These are phyloP conservation scores for Hylomyscus alleni DNA, from an alignment of 2,797 vertebrate species.

Conservation along the genomic window DNA sequence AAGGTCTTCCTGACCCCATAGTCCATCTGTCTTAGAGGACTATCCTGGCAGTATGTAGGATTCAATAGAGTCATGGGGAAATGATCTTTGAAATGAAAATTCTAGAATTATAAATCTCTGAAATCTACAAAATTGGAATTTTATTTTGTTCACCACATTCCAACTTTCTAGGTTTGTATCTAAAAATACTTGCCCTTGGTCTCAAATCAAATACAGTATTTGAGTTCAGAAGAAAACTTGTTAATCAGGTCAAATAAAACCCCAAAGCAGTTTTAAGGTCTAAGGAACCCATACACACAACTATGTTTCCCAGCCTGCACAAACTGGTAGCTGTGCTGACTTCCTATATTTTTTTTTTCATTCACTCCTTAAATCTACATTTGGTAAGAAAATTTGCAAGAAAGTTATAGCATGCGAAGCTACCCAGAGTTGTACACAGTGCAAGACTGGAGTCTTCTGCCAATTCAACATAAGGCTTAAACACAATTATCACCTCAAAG, in stretches of 20 bases:
- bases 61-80: slow-evolving; percentile 16
- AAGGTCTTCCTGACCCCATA: neutral
- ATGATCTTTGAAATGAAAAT: neutral
- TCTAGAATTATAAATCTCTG: neutral
- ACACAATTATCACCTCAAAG: too few relatives aligned
- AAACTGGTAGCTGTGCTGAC: neutral
- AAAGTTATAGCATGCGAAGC: neutral
- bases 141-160: slow-evolving; percentile 24
- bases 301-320: neutral
- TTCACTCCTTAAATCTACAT: neutral
- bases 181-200: slow-evolving; percentile 13
- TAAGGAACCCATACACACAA: neutral
- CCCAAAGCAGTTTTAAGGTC: neutral
- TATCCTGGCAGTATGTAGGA: neutral
- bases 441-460: neutral
- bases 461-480: neutral
- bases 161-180: slow-evolving; percentile 22
- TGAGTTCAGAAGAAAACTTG: neutral
- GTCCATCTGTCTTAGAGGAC: neutral
- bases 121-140: neutral
- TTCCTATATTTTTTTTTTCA: neutral
- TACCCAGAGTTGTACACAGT: neutral
- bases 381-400: neutral
- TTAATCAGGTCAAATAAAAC: slow-evolving; percentile 42
- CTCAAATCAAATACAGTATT: slow-evolving; percentile 27